Base-by-base conservation (phyloP, 2,113 vertebrate species). In the Pluvialis apricaria region DNA sequence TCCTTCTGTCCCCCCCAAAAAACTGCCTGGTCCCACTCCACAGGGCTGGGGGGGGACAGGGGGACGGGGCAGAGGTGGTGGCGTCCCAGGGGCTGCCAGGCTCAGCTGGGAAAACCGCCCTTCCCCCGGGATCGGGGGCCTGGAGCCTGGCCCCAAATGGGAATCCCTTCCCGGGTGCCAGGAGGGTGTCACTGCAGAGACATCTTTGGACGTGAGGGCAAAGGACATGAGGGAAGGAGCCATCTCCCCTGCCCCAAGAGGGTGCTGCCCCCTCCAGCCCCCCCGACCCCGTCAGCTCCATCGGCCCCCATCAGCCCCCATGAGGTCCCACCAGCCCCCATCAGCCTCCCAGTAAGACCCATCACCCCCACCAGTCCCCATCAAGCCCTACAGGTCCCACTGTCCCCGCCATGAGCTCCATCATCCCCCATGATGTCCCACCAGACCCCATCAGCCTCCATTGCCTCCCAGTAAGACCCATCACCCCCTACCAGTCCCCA, bases 191-290 rank as follows among this genome's bases (percentile, higher is more conserved):
- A 5, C 86, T 54, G 24, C n/a, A 38, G 73, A 25, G 42, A 6
- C 2, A 1, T 1, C 4, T 55, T 16, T 12, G 66, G 38, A 18
- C 0, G 3, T 28, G 73, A 34, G 12, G 51, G 22, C 26, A 22
- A 57, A 49, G 24, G 31, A 11, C 24, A n/a, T 21, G 8, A 22
- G 11, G 26, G 40, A 47, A 11, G 38, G 36, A 36, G 14, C 17
- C 28, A 2, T 14, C 22, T 14, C 38, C 18, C 22, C 9, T 11
- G 8, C 19, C 26, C 25, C 21, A 6, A 45, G 44, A 71, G 9
- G 28, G 25, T 51, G 32, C 40, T 78, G 49, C 21, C 25, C 16
- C 55, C 68, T 64, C 40, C 52, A 44, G 9, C 10, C 40, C 29
- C 28, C 15, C 8, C 18, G 2, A 5, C 7, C 36, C 44, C 60